Base-by-base conservation (phyloP, 2,888 invertebrate genomes). In the Arctia plantaginis region DNA sequence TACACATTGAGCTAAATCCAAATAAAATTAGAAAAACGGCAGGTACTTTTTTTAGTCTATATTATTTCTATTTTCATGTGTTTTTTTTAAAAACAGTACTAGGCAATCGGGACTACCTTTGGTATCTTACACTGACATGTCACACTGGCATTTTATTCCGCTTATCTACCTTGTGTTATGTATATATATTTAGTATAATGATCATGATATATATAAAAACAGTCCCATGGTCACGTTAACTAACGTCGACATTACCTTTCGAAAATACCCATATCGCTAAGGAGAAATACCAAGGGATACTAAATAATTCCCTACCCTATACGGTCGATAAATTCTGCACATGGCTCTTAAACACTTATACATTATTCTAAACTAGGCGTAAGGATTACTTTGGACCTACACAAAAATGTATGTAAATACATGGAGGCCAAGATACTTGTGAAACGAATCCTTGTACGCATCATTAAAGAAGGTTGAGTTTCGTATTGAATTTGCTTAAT, bases 401-500 rank as follows among this genome's bases (percentile, higher is more conserved):
- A 65, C 69, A 84, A 82, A 82, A 82, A 77, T 78, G 33, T 78
- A 82, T 79, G 80, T 76, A 78, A 85, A 80, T 81, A 76, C 41
- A 80, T 77, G 67, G 69, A 75, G 73, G 74, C 20, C 68, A 72
- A 78, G 73, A 77, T 75, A 70, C 77, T 81, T 76, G n/a, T 55
- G 39, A 75, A 76, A 80, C 76, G 78, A 82, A 84, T 80, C 70
- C 73, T 70, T 12, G 62, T 62, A 66, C 67, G 69, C 69, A 30
- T 83, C 75, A 77, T 79, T 79, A 69, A 77, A 66, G n/a, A 55
- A 51, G 44, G 72, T 73, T 76, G 69, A 64, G 62, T 59, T 20
- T 51, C 8, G 30, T 39, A 76, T 75, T 79, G 62, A 70, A 73
- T 84, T 71, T 69, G 75, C 71, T 75, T 79, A 75, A 75, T 77